Evolutionary conservation across 2,113 vertebrate species (phyloP), one percentile per base, ranked within the genome.

Genomic region (Gymnogyps californianus): DNA sequence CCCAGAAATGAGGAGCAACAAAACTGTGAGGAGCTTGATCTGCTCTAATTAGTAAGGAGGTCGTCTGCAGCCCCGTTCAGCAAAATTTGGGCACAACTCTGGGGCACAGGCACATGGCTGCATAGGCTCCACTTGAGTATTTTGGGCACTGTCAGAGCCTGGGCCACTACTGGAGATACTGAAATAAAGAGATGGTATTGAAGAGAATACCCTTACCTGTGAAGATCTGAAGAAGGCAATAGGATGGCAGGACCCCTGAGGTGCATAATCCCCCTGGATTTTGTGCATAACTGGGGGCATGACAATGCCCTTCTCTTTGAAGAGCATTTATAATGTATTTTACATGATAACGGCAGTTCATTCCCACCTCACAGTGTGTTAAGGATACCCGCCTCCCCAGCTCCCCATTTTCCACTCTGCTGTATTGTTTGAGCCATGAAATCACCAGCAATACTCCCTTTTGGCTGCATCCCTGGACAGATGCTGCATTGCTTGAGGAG

Each of bases 401-500:
- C 25, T 67, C 47, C 40, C 54, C 34, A 6, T 82, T 78, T 83
- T 46, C 31, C 52, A 57, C 74, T 57, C 54, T 62, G n/a, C n/a
- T 46, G 4, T 52, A 5, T 28, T 12, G 1, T 44, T 61, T 64
- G 44, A 75, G 59, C 42, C 47, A 47, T 17, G 36, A 72, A 89
- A 74, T n/a, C 78, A 9, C 16, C 62, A 80, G 25, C 78, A 89
- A 38, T 65, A 22, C 81, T 82, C 57, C 20, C n/a, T 26, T 67
- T 81, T 65, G 83, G 51, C 72, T 96, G 80, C 55, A 71, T 71
- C 61, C 59, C 75, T 78, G 88, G 76, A 20, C 97, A 98, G 96
- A 94, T 97, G 97, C 87, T 94, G 77, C 31, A 25, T 57, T 83
- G 84, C 83, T 32, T 36, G 64, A 77, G 78, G 65, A 96, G 89